phyloP scores from a whole-genome alignment of 2,113 vertebrate species.

The Caranx melampygus region DNA sequence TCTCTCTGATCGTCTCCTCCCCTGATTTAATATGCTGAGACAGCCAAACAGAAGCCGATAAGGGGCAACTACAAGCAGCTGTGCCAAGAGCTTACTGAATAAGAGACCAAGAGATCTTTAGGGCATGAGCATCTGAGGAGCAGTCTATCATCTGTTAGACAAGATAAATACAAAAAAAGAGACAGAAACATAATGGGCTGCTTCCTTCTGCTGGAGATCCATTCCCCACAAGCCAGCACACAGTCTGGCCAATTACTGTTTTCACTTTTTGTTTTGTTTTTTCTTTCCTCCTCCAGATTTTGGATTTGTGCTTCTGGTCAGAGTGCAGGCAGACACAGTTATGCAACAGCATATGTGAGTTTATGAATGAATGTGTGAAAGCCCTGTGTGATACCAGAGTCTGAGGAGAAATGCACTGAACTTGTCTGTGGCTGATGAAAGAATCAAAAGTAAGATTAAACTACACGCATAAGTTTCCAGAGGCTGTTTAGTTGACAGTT shows the following conservation, averaged over 20 bases:
- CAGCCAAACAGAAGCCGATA: conserved; percentile 12
- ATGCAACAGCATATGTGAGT: neutral
- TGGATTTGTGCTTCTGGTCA: neutral
- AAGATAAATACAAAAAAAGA: neutral
- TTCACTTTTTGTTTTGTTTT: neutral
- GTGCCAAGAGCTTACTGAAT: neutral
- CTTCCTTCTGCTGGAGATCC: neutral
- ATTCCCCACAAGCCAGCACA: neutral
- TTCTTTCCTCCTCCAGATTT: neutral
- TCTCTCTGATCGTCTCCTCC: neutral
- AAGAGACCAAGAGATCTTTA: neutral
- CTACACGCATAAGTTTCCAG: neutral
- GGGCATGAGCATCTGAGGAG: neutral
- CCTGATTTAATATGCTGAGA: neutral
- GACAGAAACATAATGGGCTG: neutral
- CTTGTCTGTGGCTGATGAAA: neutral
- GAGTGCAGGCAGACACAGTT: neutral
- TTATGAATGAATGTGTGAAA: neutral
- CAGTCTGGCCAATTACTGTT: too few species aligned
- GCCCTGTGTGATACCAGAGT: neutral
- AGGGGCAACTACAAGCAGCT: neutral
- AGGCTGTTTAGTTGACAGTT: too few species aligned
- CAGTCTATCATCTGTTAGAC: neutral
- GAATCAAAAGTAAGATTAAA: neutral
- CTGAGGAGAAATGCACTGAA: neutral